Evolutionary conservation across 2,888 invertebrate species (phyloP), one percentile per base, ranked within the genome.

Genomic region (Xestobium rufovillosum): DNA sequence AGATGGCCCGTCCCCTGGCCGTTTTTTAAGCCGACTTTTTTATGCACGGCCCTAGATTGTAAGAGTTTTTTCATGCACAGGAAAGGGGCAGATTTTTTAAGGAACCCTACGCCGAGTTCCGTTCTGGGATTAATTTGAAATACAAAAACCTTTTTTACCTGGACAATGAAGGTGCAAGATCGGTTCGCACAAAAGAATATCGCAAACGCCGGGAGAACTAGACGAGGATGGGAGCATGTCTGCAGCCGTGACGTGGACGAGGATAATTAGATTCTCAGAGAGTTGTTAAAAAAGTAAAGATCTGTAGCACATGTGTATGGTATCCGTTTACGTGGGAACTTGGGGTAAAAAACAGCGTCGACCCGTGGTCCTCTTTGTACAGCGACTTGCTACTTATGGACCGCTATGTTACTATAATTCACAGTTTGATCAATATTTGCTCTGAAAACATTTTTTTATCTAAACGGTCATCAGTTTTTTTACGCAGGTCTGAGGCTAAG

Each of bases 41-140:
- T 63, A 64, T 63, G 61, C 61, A 55, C 55, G 53, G 52, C 47
- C 51, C 49, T 52, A 53, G 51, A 51, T 55, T 55, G 55, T 51
- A 50, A 48, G 39, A 42, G 52, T 54, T 60, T 58, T 59, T 59
- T 38, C 48, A 49, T 41, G 43, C 51, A 60, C 60, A 61, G 63
- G 63, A 64, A 65, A 64, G 63, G 65, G 66, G 66, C 63, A 64
- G 64, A 63, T 64, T 65, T 65, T 64, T 63, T 64, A 57, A 61
- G 61, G 61, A 63, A 65, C 64, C 62, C 63, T 61, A 63, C 58
- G 55, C 61, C 49, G 55, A 62, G 64, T 65, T 65, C 65, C 65
- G 64, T 64, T 63, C 61, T 52, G 53, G 61, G 63, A 64, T 63
- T 63, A 63, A 63, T 65, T 61, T 59, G 52, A 49, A 55, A 59